Evolutionary conservation across 2,888 invertebrate species (phyloP), one percentile per base, ranked within the genome.

Genomic region (Dryomyza anilis): DNA sequence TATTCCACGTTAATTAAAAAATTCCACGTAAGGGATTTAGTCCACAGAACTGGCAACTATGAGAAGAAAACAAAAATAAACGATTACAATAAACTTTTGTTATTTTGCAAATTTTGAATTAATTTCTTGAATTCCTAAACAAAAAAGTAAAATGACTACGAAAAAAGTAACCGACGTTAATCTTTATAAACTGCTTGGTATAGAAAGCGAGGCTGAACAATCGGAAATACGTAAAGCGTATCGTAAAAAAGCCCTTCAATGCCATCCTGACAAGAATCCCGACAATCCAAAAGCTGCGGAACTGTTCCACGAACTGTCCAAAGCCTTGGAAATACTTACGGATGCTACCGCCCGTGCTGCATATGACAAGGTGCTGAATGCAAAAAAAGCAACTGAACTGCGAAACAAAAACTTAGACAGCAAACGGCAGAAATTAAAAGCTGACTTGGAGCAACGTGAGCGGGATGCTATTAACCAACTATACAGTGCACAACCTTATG

Each of bases 181-280:
- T 84, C 84, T 94, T 12, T 94, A 94, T 75, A 89, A 86, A 29
- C 82, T 93, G 30, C 85, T 94, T 46, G 92, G 89, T 59, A 82
- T 92, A 19, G 80, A 85, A 62, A 82, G 87, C 25, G 86, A 87
- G 59, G 90, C 92, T 3, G 86, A 89, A 27, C 87, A 88, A 75
- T 85, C 87, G 65, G 91, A 93, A 87, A 92, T 98, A 60, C 92
- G 95, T 81, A 96, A 92, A 85, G 95, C 96, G 0, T 98, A 96
- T 81, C 87, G 97, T 36, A 96, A 95, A 79, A 95, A 94, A 82
- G 97, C 97, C 0, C 83, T 98, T 33, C 89, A 89, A 84, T 96
- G 96, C 82, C 98, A 98, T 89, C 98, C 98, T 36, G 98, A 98
- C 80, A 98, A 98, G 86, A 96, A 97, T 83, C 96, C 96, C 1